Evolutionary conservation across 2,797 vertebrate species (phyloP), one percentile per base, ranked within the genome.

Genomic region (Nannoperca australis): DNA sequence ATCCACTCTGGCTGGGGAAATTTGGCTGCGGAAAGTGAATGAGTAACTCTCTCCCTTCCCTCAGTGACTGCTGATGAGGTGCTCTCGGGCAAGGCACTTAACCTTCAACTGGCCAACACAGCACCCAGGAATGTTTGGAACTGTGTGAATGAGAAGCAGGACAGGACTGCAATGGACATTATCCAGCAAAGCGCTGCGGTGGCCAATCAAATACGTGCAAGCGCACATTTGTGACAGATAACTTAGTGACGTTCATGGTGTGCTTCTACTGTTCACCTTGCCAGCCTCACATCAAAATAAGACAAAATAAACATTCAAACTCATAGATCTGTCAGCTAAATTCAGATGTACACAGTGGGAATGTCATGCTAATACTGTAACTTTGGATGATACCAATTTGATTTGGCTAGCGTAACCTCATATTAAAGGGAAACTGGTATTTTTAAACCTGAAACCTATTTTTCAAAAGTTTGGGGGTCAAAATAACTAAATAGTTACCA

Each of bases 21-120:
- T 76, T 61, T 85, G 81, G 72, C 83, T 14, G 42, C 3, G 5
- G 17, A 78, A 54, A 34, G 4, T 49, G 30, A 82, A 73, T 78
- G 84, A 81, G 77, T 62, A 77, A 85, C 55, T 73, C 68, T 72
- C 76, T 79, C 78, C 84, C 64, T 62, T 76, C 53, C 58, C 36
- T 60, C 50, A 11, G 2, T 27, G 60, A 54, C 78, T 60, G 49
- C 38, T 81, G 78, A 87, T 75, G 83, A 84, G 77, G 82, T 71
- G 71, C 82, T 86, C 69, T 72, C 62, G 55, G 66, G 71, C 79
- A 71, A 79, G 82, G 32, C 59, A 74, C 61, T 83, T 63, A 70
- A 84, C 71, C 73, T 76, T 63, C 9, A 2, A 36, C 44, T 27
- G 47, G 42, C 59, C 54, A 40, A 47, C 13, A 15, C 47, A n/a